Percentiles rank a stretch among this genome's conserved stretches.
Evolutionary conservation across 2,797 vertebrate genomes (phyloP).

Genomic region (Peromyscus nudipes): DNA sequence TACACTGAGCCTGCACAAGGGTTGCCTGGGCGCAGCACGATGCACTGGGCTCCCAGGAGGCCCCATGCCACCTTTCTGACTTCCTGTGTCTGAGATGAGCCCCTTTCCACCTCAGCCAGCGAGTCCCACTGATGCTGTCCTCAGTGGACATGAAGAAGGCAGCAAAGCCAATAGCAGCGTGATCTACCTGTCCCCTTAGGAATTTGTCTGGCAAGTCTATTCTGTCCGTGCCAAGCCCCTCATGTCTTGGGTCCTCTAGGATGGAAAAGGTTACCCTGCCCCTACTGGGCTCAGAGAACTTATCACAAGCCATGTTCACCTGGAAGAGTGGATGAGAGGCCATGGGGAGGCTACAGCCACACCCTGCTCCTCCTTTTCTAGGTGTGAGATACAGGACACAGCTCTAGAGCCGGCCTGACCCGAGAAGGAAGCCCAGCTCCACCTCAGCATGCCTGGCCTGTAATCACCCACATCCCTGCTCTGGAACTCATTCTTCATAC

Average conservation of each 20-base stretch:
- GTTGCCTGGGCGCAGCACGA: not conserved
- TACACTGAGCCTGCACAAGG: not conserved
- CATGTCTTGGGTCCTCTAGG: no score
- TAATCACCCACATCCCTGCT: no score
- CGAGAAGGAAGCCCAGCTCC: not conserved
- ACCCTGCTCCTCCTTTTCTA: not conserved
- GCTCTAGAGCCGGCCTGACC: not conserved
- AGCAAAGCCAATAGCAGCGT: not conserved
- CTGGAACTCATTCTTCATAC: not conserved
- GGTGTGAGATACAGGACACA: not conserved
- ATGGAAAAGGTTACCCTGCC: accelerated
- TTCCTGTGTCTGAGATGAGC: not conserved
- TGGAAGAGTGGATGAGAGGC: not conserved
- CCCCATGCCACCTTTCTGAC: not conserved
- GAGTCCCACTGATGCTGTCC: not conserved
- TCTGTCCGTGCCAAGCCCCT: not conserved
- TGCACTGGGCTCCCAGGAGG: not conserved
- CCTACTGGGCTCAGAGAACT: not conserved
- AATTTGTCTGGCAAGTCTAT: not conserved
- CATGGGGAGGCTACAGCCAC: accelerated
- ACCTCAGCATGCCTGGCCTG: not conserved
- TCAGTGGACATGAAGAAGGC: not conserved
- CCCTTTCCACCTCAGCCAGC: not conserved
- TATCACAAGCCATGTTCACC: not conserved
- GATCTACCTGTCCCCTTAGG: not conserved